Conservation (phyloP, 2,888 invertebrate species). For the Heteropelma amictum region DNA sequence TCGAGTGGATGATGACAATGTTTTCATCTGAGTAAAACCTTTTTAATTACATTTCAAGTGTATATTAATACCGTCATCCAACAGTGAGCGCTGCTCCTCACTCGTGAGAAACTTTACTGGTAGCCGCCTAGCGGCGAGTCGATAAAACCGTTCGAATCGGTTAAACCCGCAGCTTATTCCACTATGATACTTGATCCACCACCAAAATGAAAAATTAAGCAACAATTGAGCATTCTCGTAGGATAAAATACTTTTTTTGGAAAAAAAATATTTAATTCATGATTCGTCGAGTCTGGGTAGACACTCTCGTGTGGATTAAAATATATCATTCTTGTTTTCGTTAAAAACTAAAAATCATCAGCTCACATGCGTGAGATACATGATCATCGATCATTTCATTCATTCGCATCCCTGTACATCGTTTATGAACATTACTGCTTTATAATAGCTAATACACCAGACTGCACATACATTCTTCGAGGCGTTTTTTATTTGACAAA, state of each 20-base stretch:
- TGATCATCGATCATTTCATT: slow-evolving; percentile 8
- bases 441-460: slow-evolving; percentile 25
- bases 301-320: background rate
- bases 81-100: no score
- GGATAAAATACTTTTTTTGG: slow-evolving; percentile 19
- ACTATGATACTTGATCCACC: background rate
- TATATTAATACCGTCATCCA: no score
- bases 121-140: no score
- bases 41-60: no score
- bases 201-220: slow-evolving; percentile 4
- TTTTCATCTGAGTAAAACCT: no score
- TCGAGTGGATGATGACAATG: no score
- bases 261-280: slow-evolving; percentile 18
- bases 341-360: background rate
- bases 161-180: background rate
- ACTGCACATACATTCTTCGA: slow-evolving; percentile 1
- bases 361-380: no score
- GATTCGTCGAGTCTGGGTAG: background rate
- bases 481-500: slow-evolving; percentile 1
- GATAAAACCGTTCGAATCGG: background rate
- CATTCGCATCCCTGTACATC: slow-evolving; percentile 25
- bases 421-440: slow-evolving; percentile 12
- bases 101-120: no score
- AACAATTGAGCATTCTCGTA: slow-evolving; percentile 23
- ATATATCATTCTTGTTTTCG: background rate